These are phyloP conservation scores for Heliconius hermathena DNA, from an alignment of 1,140 invertebrate species.

Conservation along the genomic window DNA sequence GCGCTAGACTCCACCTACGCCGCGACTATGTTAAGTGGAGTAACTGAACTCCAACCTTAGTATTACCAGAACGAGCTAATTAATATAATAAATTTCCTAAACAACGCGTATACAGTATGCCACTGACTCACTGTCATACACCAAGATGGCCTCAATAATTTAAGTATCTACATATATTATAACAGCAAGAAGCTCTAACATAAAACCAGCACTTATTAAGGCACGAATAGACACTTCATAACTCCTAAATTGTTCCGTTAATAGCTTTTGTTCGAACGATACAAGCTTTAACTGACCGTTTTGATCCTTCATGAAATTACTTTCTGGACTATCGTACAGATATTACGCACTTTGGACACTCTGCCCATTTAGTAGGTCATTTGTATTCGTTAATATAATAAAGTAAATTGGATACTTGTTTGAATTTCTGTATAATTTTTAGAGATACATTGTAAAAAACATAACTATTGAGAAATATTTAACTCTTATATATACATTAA, in stretches of 20 bases:
- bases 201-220: conserved; percentile 4
- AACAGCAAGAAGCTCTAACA: background rate
- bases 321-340: background rate
- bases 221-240: conserved; percentile 14
- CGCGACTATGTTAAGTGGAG: too few relatives aligned
- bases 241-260: conserved; percentile 11
- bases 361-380: background rate
- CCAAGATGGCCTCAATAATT: background rate
- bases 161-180: background rate
- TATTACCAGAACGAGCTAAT: background rate
- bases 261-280: conserved; percentile 15
- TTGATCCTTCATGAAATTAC: conserved; percentile 11
- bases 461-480: too few relatives aligned
- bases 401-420: background rate
- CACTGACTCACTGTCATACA: background rate
- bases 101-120: background rate
- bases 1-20: too few relatives aligned
- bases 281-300: conserved; percentile 12
- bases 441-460: background rate
- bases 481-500: background rate
- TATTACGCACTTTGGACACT: background rate
- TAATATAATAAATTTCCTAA: too few relatives aligned
- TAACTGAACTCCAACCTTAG: too few relatives aligned
- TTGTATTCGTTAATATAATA: conserved; percentile 8
- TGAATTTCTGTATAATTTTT: background rate